Base-by-base conservation (phyloP, 2,888 invertebrate species). In the Creontiades dilutus region DNA sequence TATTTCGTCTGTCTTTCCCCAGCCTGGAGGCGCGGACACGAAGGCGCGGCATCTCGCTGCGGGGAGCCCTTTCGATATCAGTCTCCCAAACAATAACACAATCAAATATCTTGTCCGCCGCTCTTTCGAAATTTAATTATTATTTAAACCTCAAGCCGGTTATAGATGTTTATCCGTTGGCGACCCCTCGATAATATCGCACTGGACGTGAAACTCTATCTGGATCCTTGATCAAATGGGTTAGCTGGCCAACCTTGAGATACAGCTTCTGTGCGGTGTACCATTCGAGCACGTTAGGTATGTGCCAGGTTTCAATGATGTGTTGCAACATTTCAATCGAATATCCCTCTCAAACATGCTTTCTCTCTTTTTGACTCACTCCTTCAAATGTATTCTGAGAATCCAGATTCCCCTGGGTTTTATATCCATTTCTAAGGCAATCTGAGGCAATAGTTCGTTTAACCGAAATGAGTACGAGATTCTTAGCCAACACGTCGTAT, bases 11-110 rank as follows among this genome's bases (percentile, higher is more conserved):
- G 52, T 52, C 52, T 61, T 61, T 16, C 37, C 37, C 12, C 12
- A 27, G 68, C 68, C 68, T 68, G 68, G 11, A 68, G 68, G 68
- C 68, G 68, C 68, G 68, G 68, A 68, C 68, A 68, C 27, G 23
- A 23, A 61, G 61, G 61, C n/a, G 61, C n/a, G 68, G 68, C 37
- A 37, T 37, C 37, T 2, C 68, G 3, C 68, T 13, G 23, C 23
- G 68, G 23, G 68, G 23, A 23, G 3, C 68, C 68, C 68, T 13
- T 23, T 68, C 27, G 61, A 61, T 61, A 61, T 11, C 68, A 23
- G 23, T 68, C 27, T 23, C 13, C 11, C 68, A 68, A 23, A 68
- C 68, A 68, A 68, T 68, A 68, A 68, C 19, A 68, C 68, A 68
- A 68, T 68, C 68, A 68, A 68, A 68, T 68, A 68, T 68, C 68